Base-by-base conservation (phyloP, 2,797 vertebrate species). In the Melanotaenia boesemani region DNA sequence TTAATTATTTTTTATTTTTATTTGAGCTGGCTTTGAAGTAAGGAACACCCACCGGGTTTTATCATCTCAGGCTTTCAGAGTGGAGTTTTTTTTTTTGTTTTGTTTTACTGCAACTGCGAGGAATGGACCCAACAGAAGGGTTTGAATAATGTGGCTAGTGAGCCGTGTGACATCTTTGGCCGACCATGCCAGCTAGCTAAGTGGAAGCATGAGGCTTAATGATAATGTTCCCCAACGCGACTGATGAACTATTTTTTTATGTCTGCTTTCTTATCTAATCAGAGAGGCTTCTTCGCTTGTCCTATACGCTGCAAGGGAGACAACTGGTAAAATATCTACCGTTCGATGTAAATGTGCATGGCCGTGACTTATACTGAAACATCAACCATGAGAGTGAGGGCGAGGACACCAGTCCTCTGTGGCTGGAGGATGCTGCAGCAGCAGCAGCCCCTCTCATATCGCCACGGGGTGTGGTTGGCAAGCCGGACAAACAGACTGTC, bases 401-500 rank as follows among this genome's bases (percentile, higher is more conserved):
- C 46, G 44, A 46, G 83, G 84, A 85, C 79, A 55, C n/a, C 79
- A 67, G 86, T 75, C 75, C 86, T 77, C 70, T 59, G 74, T 64
- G 74, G 57, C 77, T 74, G 80, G 71, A 87, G 69, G 89, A 85
- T 86, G 90, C 71, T 46, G 91, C 84, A 8, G 81, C 74, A 7
- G 81, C 74, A 48, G 84, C 76, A 74, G 85, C 74, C 48, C 67
- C 75, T 64, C 61, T 71, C 83, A 63, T 81, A 56, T 88, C 70
- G 75, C 88, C 74, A 75, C 86, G 89, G 93, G 93, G 93, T 92
- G 93, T 92, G 93, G 93, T 93, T 92, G 85, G 83, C 67, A 52
- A 68, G 54, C 79, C 64, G 86, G 82, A 66, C 86, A 66, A 73
- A 55, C 85, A 73, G 76, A 37, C 67, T 74, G 76, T 70, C 81